phyloP scores from a whole-genome alignment of 2,888 invertebrate species.

The Macaria notata region DNA sequence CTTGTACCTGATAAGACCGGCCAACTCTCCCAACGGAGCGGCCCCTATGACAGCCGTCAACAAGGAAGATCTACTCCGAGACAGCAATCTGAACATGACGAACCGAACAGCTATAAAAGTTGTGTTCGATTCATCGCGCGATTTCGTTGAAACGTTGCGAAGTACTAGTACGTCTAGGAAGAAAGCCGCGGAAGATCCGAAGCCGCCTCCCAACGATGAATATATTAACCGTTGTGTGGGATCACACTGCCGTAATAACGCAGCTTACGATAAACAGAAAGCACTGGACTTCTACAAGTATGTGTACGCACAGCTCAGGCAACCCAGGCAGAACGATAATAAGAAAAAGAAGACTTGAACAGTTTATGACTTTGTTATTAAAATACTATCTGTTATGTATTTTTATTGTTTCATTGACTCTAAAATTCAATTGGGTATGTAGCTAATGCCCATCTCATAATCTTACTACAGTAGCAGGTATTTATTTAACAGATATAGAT shows the following conservation, averaged over 20 bases:
- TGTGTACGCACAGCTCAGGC: conserved; percentile 71
- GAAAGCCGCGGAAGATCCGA: conserved; percentile 45
- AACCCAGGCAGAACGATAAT: conserved; percentile 54
- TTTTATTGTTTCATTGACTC: conserved; percentile 33
- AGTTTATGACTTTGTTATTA: conserved; percentile 29
- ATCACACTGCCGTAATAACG: conserved; percentile 59
- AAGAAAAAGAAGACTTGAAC: conserved; percentile 50
- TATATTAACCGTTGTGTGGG: conserved; percentile 63
- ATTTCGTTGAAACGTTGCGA: conserved; percentile 71
- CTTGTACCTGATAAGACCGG: conserved; percentile 72
- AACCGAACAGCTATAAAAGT: conserved; percentile 72
- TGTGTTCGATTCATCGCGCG: conserved; percentile 69
- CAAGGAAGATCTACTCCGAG: conserved; percentile 63
- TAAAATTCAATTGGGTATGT: background rate
- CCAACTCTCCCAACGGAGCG: conserved; percentile 58
- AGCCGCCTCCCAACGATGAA: conserved; percentile 49
- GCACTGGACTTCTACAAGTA: conserved; percentile 78
- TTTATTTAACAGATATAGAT: too few species aligned
- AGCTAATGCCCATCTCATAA: too few species aligned
- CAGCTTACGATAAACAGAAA: conserved; percentile 67
- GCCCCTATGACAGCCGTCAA: conserved; percentile 68
- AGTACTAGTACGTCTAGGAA: conserved; percentile 56
- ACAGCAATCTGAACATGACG: conserved; percentile 65
- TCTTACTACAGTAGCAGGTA: too few species aligned
- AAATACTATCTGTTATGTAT: conserved; percentile 33